Percentiles rank a stretch among this genome's conserved stretches.
These are phyloP conservation scores for Theristicus caerulescens DNA, from an alignment of 2,113 vertebrate genomes.

Conservation along the genomic window DNA sequence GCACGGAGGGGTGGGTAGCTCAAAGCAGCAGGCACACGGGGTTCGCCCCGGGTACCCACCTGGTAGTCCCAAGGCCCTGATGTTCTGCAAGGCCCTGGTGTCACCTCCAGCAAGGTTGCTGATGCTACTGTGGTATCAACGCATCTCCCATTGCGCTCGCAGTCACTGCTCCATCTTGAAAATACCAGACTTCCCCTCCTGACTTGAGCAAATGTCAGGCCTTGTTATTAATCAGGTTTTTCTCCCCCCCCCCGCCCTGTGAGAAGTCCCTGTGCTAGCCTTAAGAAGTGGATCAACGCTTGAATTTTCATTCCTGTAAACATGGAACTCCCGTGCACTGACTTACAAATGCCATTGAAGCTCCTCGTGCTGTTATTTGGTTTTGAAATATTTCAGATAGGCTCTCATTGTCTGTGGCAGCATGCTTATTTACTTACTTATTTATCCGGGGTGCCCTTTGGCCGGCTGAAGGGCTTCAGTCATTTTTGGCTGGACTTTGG, in stretches of 20 bases:
- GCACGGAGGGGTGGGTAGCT: background rate
- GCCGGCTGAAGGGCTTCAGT: background rate
- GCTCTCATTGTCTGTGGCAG: background rate
- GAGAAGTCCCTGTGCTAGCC: background rate
- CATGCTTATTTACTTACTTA: constrained; percentile 9
- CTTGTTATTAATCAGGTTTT: background rate
- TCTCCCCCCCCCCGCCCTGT: background rate
- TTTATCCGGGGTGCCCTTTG: background rate
- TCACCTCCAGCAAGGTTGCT: background rate
- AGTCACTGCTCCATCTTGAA: background rate
- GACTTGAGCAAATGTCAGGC: background rate
- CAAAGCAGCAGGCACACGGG: background rate
- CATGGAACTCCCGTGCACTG: background rate
- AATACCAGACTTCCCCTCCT: background rate
- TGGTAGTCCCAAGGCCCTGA: background rate
- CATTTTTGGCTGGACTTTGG: background rate
- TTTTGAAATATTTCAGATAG: constrained; percentile 22
- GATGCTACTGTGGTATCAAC: background rate
- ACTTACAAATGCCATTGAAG: background rate
- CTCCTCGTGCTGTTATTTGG: background rate
- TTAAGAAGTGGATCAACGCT: background rate
- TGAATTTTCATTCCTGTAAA: background rate
- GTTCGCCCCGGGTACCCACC: background rate
- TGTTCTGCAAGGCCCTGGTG: background rate
- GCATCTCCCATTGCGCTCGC: background rate